Evolutionary conservation across 2,797 vertebrate genomes (phyloP).

Genomic region (Lophotriccus pileatus): DNA sequence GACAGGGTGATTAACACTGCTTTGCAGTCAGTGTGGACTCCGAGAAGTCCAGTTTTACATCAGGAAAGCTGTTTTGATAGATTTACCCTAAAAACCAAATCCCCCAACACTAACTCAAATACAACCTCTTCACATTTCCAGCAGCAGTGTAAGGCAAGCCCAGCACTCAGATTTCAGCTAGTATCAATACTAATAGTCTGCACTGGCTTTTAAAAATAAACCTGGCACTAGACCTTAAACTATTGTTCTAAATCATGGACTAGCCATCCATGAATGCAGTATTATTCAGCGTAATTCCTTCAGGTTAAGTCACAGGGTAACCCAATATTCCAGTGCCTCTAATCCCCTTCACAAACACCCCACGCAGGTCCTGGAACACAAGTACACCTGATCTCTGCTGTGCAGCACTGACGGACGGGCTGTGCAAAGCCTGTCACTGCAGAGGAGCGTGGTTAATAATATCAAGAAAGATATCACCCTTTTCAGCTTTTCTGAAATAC

Average conservation of each 20-base stretch:
- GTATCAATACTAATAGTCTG: not conserved
- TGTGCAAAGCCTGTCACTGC: not conserved
- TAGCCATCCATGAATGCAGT: not conserved
- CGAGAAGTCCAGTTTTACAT: not conserved
- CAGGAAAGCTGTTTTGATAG: not conserved
- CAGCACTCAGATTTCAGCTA: not conserved
- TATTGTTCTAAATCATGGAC: not conserved
- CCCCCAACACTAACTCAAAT: not conserved
- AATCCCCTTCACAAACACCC: not conserved
- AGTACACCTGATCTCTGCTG: not conserved
- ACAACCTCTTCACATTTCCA: not conserved
- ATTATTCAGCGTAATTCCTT: not conserved
- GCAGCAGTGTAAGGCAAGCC: not conserved
- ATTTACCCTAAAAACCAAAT: not conserved
- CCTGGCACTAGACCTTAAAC: not conserved
- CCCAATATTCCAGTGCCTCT: not conserved
- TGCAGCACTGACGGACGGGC: fast-evolving
- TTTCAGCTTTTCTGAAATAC: not conserved
- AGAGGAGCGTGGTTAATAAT: not conserved
- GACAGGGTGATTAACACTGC: not conserved
- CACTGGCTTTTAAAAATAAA: not conserved
- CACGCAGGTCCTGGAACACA: not conserved
- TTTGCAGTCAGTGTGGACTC: not conserved
- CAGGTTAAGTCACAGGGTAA: not conserved
- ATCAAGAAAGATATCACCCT: not conserved